These are phyloP conservation scores for Leucoma salicis DNA, from an alignment of 2,888 invertebrate species.

Conservation along the genomic window DNA sequence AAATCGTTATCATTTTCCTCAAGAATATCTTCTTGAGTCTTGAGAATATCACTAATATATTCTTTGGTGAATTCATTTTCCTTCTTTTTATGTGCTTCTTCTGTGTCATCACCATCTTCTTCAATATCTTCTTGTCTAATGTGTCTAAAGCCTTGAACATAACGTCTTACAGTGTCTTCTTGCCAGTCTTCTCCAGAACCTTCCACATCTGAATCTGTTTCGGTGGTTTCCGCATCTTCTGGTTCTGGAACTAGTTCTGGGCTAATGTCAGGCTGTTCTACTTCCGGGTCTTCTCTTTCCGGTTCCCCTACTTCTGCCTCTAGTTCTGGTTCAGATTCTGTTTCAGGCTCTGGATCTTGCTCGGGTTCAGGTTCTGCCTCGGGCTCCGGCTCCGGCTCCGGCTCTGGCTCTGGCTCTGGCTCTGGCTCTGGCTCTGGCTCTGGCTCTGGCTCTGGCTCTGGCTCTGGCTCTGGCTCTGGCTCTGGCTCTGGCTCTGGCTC, in stretches of 20 bases:
- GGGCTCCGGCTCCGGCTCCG: slow-evolving; percentile 21
- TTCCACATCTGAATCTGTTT: slow-evolving; percentile 33
- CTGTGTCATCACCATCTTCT: slow-evolving; percentile 20
- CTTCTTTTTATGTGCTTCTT: slow-evolving; percentile 19
- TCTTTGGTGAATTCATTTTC: slow-evolving; percentile 29
- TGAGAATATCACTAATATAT: slow-evolving; percentile 14
- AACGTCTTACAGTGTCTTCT: slow-evolving; percentile 34
- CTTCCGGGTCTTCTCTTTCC: slow-evolving; percentile 14
- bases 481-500: slow-evolving; percentile 53
- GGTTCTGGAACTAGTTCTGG: neutral
- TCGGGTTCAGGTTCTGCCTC: slow-evolving; percentile 50
- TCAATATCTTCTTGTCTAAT: slow-evolving; percentile 35
- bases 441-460: slow-evolving; percentile 48
- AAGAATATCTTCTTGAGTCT: slow-evolving; percentile 23
- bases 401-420: slow-evolving; percentile 1
- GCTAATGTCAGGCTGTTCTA: neutral
- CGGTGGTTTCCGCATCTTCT: neutral
- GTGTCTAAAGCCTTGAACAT: slow-evolving; percentile 24
- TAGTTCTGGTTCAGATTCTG: neutral
- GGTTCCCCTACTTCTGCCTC: slow-evolving; percentile 38
- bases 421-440: slow-evolving; percentile 51
- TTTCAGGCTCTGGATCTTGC: slow-evolving; percentile 14
- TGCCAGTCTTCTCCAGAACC: slow-evolving; percentile 44
- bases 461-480: slow-evolving; percentile 52
- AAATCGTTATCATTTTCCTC: slow-evolving; percentile 20